Percentiles rank a stretch among this genome's conserved stretches.
Evolutionary conservation across 2,888 invertebrate species (phyloP).

Genomic region (Thyatira batis): DNA sequence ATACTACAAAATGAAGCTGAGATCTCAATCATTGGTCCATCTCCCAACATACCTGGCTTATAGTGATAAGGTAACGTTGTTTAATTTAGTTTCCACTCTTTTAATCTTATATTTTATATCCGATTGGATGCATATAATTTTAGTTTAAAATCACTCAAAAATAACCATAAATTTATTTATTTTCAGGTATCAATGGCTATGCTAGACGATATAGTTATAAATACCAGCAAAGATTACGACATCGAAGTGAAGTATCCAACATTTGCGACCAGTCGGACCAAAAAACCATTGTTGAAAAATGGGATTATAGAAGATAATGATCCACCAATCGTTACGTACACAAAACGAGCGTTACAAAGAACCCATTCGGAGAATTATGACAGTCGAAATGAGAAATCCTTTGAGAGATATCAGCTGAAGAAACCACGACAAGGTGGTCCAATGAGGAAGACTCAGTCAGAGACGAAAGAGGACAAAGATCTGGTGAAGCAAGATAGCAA

Average conservation of each 20-base stretch:
- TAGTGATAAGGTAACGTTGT: conserved; percentile 83
- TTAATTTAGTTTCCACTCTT: not conserved
- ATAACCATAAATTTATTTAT: conserved; percentile 4
- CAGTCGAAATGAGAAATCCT: conserved; percentile 34
- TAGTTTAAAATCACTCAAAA: not conserved
- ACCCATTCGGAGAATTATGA: conserved; percentile 62
- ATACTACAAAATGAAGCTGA: conserved; percentile 33
- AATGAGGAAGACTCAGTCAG: conserved; percentile 51
- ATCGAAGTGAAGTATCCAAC: conserved; percentile 52
- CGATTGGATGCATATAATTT: not conserved
- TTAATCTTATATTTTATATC: not conserved
- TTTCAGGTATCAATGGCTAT: conserved; percentile 85
- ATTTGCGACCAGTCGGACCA: conserved; percentile 39
- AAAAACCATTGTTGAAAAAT: conserved; percentile 20
- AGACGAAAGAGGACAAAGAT: conserved; percentile 61
- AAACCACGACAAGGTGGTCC: conserved; percentile 44
- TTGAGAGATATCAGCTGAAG: conserved; percentile 53
- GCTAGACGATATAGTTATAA: conserved; percentile 79
- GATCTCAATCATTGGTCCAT: conserved; percentile 85
- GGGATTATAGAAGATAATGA: conserved; percentile 40
- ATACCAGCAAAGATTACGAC: conserved; percentile 45
- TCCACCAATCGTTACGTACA: conserved; percentile 52
- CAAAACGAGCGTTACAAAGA: conserved; percentile 49
- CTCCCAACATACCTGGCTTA: conserved; percentile 88
- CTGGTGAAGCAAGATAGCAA: conserved; percentile 66